phyloP scores from a whole-genome alignment of 2,888 invertebrate species.

The Drosophila limbata region DNA sequence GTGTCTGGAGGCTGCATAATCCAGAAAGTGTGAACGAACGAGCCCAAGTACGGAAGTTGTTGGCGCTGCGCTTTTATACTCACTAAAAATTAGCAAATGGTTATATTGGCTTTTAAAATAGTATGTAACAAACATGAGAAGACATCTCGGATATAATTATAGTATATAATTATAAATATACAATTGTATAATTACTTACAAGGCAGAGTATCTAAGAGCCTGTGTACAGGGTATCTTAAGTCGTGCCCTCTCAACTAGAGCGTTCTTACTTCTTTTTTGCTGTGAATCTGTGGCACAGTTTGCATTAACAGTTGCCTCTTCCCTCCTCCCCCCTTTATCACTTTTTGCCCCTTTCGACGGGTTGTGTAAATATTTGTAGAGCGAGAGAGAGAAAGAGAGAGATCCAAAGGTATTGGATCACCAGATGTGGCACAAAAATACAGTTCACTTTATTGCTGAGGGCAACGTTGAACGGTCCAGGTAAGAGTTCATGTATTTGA shows the following conservation, averaged over 20 bases:
- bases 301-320: conserved; percentile 36
- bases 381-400: conserved; percentile 23
- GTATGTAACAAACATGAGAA: too few species aligned
- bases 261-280: conserved; percentile 8
- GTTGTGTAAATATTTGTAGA: conserved; percentile 72
- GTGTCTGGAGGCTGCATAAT: conserved; percentile 58
- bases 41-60: conserved; percentile 67
- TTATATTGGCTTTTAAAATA: too few species aligned
- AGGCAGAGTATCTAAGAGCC: neutral
- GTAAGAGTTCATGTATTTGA: conserved; percentile 21
- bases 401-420: conserved; percentile 54
- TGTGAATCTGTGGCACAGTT: conserved; percentile 58
- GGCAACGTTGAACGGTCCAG: conserved; percentile 24
- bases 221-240: neutral
- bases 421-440: conserved; percentile 68
- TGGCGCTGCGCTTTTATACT: conserved; percentile 31
- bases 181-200: neutral
- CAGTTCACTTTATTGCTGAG: conserved; percentile 41
- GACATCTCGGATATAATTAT: too few species aligned
- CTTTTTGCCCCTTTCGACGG: conserved; percentile 33
- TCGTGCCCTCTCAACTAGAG: neutral
- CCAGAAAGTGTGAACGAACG: conserved; percentile 64
- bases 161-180: too few species aligned
- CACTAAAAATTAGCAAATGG: neutral
- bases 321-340: neutral